Evolutionary conservation across 1,140 invertebrate species (phyloP).

Genomic region (Parasteatoda tepidariorum): DNA sequence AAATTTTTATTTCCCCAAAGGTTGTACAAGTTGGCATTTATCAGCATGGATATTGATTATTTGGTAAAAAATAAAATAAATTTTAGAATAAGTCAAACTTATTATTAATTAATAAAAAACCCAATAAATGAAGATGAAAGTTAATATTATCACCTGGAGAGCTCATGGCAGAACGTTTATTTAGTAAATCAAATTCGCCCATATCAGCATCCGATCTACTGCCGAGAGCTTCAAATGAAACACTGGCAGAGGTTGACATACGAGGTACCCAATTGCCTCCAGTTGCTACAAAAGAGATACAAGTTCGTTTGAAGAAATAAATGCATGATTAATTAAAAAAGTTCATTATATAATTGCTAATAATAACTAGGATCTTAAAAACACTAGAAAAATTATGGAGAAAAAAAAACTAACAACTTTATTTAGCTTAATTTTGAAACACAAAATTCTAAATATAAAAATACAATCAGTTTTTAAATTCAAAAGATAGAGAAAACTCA

Average conservation of each 20-base stretch:
- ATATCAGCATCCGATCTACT: conserved; percentile 56
- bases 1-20: too few relatives aligned
- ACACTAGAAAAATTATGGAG: background rate
- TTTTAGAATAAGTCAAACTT: too few relatives aligned
- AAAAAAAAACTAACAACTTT: background rate
- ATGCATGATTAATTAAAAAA: too few relatives aligned
- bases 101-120: too few relatives aligned
- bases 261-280: conserved; percentile 36
- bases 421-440: background rate
- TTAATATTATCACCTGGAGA: conserved; percentile 47
- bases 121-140: too few relatives aligned
- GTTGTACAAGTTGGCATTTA: too few relatives aligned
- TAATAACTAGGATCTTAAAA: background rate
- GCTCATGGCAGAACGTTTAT: conserved; percentile 59
- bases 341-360: too few relatives aligned
- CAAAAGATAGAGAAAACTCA: too few relatives aligned
- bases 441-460: too few relatives aligned
- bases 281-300: background rate
- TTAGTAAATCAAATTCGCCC: conserved; percentile 60
- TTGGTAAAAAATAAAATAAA: too few relatives aligned
- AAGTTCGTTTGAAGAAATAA: too few relatives aligned
- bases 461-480: background rate
- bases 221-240: conserved; percentile 55
- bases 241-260: conserved; percentile 57
- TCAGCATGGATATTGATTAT: too few relatives aligned